phyloP scores from a whole-genome alignment of 2,113 vertebrate genomes.

The Ptychochromis oligacanthus region DNA sequence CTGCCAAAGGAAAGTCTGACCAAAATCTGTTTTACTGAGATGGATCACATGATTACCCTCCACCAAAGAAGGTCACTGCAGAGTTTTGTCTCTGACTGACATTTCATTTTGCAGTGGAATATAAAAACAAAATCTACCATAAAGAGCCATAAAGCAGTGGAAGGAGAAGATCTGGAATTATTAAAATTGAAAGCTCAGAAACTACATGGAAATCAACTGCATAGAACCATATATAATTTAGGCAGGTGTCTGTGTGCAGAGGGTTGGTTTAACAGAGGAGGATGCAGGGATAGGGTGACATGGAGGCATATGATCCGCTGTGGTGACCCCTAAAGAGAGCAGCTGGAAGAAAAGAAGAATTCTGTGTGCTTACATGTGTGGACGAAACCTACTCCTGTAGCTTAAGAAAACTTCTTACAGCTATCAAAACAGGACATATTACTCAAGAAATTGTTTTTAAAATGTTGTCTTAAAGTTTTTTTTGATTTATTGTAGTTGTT shows the following conservation, averaged over 20 bases:
- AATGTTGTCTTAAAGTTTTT: neutral
- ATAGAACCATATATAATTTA: neutral
- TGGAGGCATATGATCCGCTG: too few relatives aligned
- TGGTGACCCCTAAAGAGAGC: too few relatives aligned
- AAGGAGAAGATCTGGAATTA: fast-evolving
- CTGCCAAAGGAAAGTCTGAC: neutral
- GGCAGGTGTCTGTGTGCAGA: neutral
- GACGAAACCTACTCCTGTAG: neutral
- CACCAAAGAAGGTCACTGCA: neutral
- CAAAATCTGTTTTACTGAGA: too few relatives aligned
- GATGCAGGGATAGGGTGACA: too few relatives aligned
- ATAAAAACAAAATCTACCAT: fast-evolving
- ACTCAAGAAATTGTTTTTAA: neutral
- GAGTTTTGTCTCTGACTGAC: neutral
- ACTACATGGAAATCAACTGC: neutral
- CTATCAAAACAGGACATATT: neutral
- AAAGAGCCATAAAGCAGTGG: fast-evolving
- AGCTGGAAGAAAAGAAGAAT: too few relatives aligned
- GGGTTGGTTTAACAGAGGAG: too few relatives aligned
- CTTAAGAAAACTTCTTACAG: neutral
- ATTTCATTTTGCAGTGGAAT: neutral
- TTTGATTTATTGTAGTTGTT: neutral
- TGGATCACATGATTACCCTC: neutral
- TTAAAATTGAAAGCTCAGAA: neutral
- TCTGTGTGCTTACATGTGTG: fast-evolving